phyloP scores from a whole-genome alignment of 2,888 invertebrate species.

The Orthonevra nobilis region DNA sequence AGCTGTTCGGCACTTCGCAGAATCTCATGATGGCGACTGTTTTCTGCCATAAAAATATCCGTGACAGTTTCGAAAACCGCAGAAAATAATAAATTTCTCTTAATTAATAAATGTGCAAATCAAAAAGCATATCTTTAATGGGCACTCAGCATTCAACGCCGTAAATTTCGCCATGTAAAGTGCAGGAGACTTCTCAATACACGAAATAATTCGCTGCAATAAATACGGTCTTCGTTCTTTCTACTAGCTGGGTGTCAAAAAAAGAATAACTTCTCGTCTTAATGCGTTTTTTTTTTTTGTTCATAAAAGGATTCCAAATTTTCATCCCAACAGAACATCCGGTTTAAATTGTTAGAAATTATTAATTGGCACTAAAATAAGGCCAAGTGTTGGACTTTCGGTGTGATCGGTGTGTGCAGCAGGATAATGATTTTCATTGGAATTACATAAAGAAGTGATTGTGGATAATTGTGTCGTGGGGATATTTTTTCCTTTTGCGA shows the following conservation, averaged over 20 bases:
- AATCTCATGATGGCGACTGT: slow-evolving; percentile 69
- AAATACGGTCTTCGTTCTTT: slow-evolving; percentile 29
- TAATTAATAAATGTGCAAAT: slow-evolving; percentile 59
- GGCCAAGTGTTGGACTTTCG: slow-evolving; percentile 24
- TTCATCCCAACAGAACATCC: slow-evolving; percentile 21
- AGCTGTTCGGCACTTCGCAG: slow-evolving; percentile 27
- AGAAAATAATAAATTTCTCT: slow-evolving; percentile 57
- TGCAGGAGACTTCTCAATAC: not conserved
- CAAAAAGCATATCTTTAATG: slow-evolving; percentile 25
- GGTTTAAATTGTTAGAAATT: slow-evolving; percentile 19
- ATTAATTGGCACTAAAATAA: no score
- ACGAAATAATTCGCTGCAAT: slow-evolving; percentile 19
- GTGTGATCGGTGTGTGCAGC: slow-evolving; percentile 21
- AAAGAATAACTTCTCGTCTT: slow-evolving; percentile 38
- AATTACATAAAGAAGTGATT: slow-evolving; percentile 64
- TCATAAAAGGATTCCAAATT: slow-evolving; percentile 62
- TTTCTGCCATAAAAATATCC: slow-evolving; percentile 69
- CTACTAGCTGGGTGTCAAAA: slow-evolving; percentile 62
- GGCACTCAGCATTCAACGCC: not conserved
- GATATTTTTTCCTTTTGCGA: slow-evolving; percentile 13
- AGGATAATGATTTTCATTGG: slow-evolving; percentile 48
- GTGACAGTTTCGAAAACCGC: slow-evolving; percentile 69
- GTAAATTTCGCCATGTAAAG: slow-evolving; percentile 19
- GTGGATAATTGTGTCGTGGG: slow-evolving; percentile 30
- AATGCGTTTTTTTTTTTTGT: slow-evolving; percentile 58